A percentile compares a stretch with the other conserved stretches of the same genome.
phyloP scores from a whole-genome alignment of 2,888 invertebrate genomes.

The Cheilosia scutellata region DNA sequence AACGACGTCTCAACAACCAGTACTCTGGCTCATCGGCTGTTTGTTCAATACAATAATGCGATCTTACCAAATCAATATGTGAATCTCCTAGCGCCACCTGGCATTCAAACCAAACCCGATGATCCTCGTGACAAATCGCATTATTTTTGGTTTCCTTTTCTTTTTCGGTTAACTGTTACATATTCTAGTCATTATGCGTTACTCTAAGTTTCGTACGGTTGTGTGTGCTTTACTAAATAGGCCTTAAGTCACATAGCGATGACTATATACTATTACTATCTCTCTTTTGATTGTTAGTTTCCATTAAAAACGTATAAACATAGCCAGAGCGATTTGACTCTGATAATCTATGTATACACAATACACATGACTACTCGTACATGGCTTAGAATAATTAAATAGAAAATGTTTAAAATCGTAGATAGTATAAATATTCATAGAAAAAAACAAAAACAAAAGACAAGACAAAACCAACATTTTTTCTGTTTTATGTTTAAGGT shows the following conservation, averaged over 20 bases:
- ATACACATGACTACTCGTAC: conserved; percentile 9
- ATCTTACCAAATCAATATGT: conserved; percentile 15
- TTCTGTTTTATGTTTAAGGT: conserved; percentile 57
- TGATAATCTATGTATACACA: conserved; percentile 53
- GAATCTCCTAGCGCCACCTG: conserved; percentile 34
- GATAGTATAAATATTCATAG: conserved; percentile 65
- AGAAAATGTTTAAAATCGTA: conserved; percentile 47
- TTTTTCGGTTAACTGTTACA: conserved; percentile 9
- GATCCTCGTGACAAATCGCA: conserved; percentile 37
- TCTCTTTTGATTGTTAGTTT: conserved; percentile 71
- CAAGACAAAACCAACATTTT: conserved; percentile 24
- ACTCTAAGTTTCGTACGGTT: conserved; percentile 78
- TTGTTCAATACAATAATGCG: conserved; percentile 89
- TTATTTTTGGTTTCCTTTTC: neutral
- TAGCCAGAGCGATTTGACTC: conserved; percentile 37
- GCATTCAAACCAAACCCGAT: conserved; percentile 43
- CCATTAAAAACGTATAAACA: conserved; percentile 21
- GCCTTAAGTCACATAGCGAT: conserved; percentile 78
- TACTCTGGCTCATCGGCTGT: conserved; percentile 90
- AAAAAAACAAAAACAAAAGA: conserved; percentile 49
- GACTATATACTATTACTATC: conserved; percentile 33
- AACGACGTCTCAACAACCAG: conserved; percentile 90
- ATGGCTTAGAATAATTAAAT: conserved; percentile 43
- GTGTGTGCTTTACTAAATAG: conserved; percentile 78
- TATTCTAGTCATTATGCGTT: conserved; percentile 63